Evolutionary conservation across 64 coral and sea anemone genomes (phyloP), one percentile per base, ranked within the genome.

Genomic region (Astreopora myriophthalma): DNA sequence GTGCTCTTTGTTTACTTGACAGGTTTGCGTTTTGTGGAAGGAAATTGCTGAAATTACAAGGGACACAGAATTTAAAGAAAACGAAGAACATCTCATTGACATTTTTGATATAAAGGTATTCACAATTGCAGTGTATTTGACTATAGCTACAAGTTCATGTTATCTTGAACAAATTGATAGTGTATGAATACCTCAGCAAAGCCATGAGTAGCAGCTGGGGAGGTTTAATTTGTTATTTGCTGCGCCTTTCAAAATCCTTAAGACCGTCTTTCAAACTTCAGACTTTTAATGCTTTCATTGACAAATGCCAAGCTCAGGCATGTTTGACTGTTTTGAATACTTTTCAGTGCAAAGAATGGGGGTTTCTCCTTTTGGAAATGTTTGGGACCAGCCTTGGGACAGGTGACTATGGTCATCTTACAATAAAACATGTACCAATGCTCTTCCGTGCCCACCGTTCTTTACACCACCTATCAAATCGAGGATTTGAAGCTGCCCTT

Each of bases 261-360:
- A 44, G 40, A 44, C 40, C 40, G 11, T 44, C 40, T 44, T 44
- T 44, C 40, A 44, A 11, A 11, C 40, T 44, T 44, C 40, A 44
- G 40, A 11, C 40, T 44, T 44, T 44, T 44, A 44, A 44, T 44
- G 40, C 40, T 44, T 44, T 44, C 40, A 44, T 2, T 44, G 0
- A 44, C 40, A 44, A 44, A 44, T 44, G 40, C 40, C 40, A 44
- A 44, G 40, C 3, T 44, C 11, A 44, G 40, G 40, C 40, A 44
- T 44, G 40, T 44, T 44, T 44, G 40, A 1, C 40, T 44, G 40
- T 44, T 44, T 65, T 65, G 5, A 65, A 65, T 65, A 65, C 20
- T 65, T 87, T 86, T 73, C 26, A 87, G 85, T 87, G 85, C 32
- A 87, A 87, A 52, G 85, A 87, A 70, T 87, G 85, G 85, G 84